phyloP scores from a whole-genome alignment of 1,140 invertebrate genomes.

The Sinonovacula constricta region DNA sequence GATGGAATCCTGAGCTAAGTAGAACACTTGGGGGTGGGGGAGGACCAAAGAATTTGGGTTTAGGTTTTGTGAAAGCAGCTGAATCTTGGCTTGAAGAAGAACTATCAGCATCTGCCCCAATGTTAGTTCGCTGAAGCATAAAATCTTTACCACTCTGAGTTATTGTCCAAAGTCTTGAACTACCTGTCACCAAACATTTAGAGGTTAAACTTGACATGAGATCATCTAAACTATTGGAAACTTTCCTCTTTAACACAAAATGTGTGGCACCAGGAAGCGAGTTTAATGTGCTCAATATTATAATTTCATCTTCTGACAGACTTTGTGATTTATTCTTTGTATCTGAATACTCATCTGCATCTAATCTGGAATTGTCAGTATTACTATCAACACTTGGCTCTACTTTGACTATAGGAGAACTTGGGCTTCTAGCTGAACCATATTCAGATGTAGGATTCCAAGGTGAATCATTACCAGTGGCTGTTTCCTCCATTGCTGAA shows the following conservation, averaged over 20 bases:
- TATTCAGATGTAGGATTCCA: not conserved
- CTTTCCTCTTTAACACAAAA: constrained; percentile 35
- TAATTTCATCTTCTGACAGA: not conserved
- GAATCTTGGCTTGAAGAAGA: not conserved
- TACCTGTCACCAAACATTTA: constrained; percentile 8
- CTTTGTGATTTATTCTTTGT: not conserved
- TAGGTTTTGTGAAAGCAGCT: too few species aligned
- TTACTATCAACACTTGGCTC: too few species aligned
- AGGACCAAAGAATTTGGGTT: constrained; percentile 32
- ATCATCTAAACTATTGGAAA: constrained; percentile 4
- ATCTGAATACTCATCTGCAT: too few species aligned
- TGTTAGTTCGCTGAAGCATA: constrained; percentile 5
- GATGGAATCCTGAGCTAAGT: not conserved
- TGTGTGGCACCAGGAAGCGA: constrained; percentile 13
- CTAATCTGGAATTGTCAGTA: too few species aligned
- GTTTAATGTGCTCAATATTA: constrained; percentile 24
- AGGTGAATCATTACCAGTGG: not conserved
- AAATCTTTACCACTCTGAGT: constrained; percentile 17
- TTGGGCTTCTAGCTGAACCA: not conserved
- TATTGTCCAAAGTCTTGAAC: constrained; percentile 22
- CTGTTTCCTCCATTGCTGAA: not conserved
- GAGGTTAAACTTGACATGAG: constrained; percentile 9
- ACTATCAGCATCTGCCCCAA: not conserved
- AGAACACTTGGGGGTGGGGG: constrained; percentile 37
- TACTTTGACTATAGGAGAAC: not conserved